Base-by-base conservation (phyloP, 2,113 vertebrate species). In the Ranitomeya variabilis region DNA sequence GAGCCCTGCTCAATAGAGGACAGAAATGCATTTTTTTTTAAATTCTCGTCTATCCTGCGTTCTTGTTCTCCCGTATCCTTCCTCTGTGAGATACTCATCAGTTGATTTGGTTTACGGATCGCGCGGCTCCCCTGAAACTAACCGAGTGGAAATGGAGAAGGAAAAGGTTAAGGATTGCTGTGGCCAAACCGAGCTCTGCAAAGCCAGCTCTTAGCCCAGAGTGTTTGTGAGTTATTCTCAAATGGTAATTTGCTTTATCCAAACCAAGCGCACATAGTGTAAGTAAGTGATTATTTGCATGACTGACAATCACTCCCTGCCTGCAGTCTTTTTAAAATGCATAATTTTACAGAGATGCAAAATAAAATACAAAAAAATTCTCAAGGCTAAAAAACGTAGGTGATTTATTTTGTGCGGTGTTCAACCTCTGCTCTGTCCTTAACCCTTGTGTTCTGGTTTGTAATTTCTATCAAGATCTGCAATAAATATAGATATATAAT, bases 271-370 rank as follows among this genome's bases (percentile, higher is more conserved):
- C 96, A 96, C 95, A 94, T 94, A 97, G 95, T 97, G 95, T 97
- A 97, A 98, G 97, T 97, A 98, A 98, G 96, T 97, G 96, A 98
- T 99, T 98, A 97, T 98, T 98, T 97, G 96, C 97, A 97, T 97
- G 97, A 97, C 95, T 97, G 97, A 97, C 96, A 97, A 96, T 97
- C 96, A 96, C 95, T 95, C 93, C 95, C 93, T 92, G 97, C 96
- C 96, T 94, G 94, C 93, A 94, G 96, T 96, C 94, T 96, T 97
- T 96, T 96, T 94, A 95, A 95, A 96, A 96, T 95, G 93, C 95
- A 96, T 96, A 95, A 95, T 96, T 97, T 96, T 96, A 94, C 96
- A 96, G 96, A 93, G 94, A 96, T 94, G 95, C 96, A 96, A 92
- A 93, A 93, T 89, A 93, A 95, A 95, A 92, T 93, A 93, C 26